These are phyloP conservation scores for Xylota sylvarum DNA, from an alignment of 2,888 invertebrate species.

Conservation along the genomic window DNA sequence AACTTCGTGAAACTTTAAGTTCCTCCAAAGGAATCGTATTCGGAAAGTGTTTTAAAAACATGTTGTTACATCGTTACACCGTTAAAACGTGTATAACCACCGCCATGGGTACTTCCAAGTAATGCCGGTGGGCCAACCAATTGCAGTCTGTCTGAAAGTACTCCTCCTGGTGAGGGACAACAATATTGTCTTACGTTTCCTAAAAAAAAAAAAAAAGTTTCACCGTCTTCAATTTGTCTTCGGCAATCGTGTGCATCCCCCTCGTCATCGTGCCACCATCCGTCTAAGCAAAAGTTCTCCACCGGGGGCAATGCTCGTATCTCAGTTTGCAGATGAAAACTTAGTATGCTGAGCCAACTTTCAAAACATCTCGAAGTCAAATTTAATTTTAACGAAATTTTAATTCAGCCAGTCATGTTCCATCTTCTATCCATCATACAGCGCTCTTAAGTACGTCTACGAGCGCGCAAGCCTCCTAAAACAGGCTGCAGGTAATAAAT, in stretches of 20 bases:
- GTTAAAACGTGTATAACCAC: slow-evolving; percentile 59
- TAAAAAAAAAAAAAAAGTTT: slow-evolving; percentile 49
- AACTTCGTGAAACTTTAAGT: slow-evolving; percentile 60
- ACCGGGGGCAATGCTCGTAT: slow-evolving; percentile 15
- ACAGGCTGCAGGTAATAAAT: slow-evolving; percentile 1
- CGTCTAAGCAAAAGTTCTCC: not conserved
- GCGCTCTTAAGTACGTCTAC: not conserved
- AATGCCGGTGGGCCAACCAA: slow-evolving; percentile 13
- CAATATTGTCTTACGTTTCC: slow-evolving; percentile 50
- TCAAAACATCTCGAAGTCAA: slow-evolving; percentile 57
- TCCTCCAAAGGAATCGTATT: slow-evolving; percentile 50
- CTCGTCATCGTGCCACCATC: not conserved
- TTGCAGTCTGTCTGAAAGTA: slow-evolving; percentile 26
- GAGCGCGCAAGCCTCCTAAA: not conserved
- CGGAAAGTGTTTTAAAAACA: slow-evolving; percentile 71
- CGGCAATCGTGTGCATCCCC: slow-evolving; percentile 2
- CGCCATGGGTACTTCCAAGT: slow-evolving; percentile 32
- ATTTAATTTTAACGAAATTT: slow-evolving; percentile 64
- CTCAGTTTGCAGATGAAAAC: slow-evolving; percentile 34
- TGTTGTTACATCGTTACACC: slow-evolving; percentile 62
- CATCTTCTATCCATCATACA: slow-evolving; percentile 11
- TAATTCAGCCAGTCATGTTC: slow-evolving; percentile 32
- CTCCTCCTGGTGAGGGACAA: slow-evolving; percentile 29
- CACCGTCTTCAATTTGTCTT: slow-evolving; percentile 64
- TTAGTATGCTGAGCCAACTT: slow-evolving; percentile 39